Percentiles rank a stretch among this genome's conserved stretches.
Evolutionary conservation across 2,797 vertebrate genomes (phyloP).

Genomic region (Neosilurus hyrtlii): DNA sequence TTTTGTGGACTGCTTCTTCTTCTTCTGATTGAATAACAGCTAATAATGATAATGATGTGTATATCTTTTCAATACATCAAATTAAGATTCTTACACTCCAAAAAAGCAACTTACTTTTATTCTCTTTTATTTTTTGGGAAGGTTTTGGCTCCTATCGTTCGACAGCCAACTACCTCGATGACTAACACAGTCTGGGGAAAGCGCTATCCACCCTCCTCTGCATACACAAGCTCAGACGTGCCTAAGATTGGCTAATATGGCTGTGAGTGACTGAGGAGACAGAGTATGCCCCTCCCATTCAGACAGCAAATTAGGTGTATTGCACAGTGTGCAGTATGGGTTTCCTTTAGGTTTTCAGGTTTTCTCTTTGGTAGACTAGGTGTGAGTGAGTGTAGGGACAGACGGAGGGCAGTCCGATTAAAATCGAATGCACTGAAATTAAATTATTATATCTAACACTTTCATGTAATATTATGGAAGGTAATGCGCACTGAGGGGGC

Average conservation of each 20-base stretch:
- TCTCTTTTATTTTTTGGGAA: not conserved
- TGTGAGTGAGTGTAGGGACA: no score
- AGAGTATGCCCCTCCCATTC: no score
- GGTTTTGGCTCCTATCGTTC: no score
- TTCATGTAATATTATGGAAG: not conserved
- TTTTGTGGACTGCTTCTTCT: no score
- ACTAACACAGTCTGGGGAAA: no score
- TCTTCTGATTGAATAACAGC: not conserved
- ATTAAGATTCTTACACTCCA: not conserved
- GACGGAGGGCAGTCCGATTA: no score
- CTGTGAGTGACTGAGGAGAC: no score
- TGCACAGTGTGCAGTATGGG: not conserved
- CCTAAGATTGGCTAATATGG: no score
- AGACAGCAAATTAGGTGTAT: not conserved
- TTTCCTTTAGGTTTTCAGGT: not conserved
- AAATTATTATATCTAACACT: not conserved
- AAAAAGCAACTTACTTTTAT: not conserved
- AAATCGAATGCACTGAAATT: not conserved
- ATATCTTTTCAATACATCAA: not conserved
- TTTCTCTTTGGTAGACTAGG: not conserved
- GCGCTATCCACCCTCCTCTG: no score
- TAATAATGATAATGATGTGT: not conserved
- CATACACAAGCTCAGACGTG: no score
- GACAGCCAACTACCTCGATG: no score
- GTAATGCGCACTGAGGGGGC: no score